These are phyloP conservation scores for Pseudobourletiella spinata DNA, from an alignment of 1,140 invertebrate species.

Conservation along the genomic window DNA sequence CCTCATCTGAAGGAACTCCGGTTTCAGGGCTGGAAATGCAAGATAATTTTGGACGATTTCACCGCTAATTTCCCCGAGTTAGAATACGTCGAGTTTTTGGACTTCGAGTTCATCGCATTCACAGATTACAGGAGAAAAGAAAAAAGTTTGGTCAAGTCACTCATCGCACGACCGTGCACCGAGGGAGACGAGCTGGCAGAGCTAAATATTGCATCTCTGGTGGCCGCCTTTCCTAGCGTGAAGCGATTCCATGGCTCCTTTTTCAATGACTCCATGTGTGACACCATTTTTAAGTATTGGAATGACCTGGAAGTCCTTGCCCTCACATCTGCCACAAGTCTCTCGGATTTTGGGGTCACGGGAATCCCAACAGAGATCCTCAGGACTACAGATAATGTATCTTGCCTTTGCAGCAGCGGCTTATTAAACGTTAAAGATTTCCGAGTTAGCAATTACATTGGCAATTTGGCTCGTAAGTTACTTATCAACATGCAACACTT, in stretches of 20 bases:
- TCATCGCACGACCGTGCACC: not conserved
- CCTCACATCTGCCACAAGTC: not conserved
- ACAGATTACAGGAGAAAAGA: not conserved
- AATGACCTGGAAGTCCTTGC: not conserved
- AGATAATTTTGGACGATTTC: not conserved
- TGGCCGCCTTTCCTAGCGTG: not conserved
- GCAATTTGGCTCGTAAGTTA: too few relatives aligned
- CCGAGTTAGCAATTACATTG: too few relatives aligned
- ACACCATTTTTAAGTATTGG: slow-evolving; percentile 1
- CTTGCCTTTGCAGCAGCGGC: too few relatives aligned
- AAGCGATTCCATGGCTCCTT: not conserved
- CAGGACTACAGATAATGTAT: too few relatives aligned
- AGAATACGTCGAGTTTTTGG: not conserved
- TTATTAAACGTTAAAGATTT: too few relatives aligned
- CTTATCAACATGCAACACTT: too few relatives aligned
- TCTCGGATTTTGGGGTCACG: not conserved
- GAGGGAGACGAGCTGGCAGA: not conserved
- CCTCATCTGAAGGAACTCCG: not conserved
- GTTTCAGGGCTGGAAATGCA: not conserved
- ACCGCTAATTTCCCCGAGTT: not conserved
- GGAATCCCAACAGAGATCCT: too few relatives aligned
- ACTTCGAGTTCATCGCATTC: not conserved
- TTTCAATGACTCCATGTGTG: not conserved
- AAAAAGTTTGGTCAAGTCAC: not conserved
- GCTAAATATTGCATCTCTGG: not conserved